Percentiles rank a stretch among this genome's conserved stretches.
These are phyloP conservation scores for Pseudorhombus dupliciocellatus DNA, from an alignment of 2,113 vertebrate species.

Conservation along the genomic window DNA sequence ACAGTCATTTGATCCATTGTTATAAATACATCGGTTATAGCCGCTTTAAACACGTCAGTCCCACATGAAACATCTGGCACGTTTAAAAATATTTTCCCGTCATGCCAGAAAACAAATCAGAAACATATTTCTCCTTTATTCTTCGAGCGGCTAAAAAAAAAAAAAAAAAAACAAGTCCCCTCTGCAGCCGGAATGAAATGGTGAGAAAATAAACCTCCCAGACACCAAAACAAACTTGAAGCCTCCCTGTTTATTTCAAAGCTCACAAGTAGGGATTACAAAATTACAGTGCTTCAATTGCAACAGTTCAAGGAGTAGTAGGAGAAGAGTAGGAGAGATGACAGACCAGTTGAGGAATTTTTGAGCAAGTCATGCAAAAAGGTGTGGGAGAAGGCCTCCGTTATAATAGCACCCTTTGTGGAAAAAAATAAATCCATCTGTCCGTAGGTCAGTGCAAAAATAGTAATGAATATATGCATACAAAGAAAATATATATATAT, in stretches of 20 bases:
- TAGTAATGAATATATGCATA: constrained; percentile 82
- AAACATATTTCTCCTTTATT: constrained; percentile 3
- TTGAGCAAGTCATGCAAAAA: constrained; percentile 87
- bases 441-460: constrained; percentile 83
- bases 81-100: not conserved
- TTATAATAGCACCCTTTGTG: constrained; percentile 86
- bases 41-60: constrained; percentile 1
- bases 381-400: constrained; percentile 87
- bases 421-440: constrained; percentile 83
- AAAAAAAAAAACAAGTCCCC: constrained; percentile 1
- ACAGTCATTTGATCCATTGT: not conserved
- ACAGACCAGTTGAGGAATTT: constrained; percentile 75
- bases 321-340: constrained; percentile 68
- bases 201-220: constrained; percentile 36
- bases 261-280: constrained; percentile 81
- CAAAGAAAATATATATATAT: constrained; percentile 79
- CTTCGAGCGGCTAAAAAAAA: not conserved
- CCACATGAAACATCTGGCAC: constrained; percentile 6
- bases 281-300: constrained; percentile 83
- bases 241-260: constrained; percentile 83
- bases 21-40: not conserved
- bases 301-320: constrained; percentile 72
- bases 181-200: not conserved
- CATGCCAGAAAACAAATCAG: not conserved
- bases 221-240: constrained; percentile 65